Evolutionary conservation across 2,888 invertebrate species (phyloP), one percentile per base, ranked within the genome.

Genomic region (Phyllotreta striolata): DNA sequence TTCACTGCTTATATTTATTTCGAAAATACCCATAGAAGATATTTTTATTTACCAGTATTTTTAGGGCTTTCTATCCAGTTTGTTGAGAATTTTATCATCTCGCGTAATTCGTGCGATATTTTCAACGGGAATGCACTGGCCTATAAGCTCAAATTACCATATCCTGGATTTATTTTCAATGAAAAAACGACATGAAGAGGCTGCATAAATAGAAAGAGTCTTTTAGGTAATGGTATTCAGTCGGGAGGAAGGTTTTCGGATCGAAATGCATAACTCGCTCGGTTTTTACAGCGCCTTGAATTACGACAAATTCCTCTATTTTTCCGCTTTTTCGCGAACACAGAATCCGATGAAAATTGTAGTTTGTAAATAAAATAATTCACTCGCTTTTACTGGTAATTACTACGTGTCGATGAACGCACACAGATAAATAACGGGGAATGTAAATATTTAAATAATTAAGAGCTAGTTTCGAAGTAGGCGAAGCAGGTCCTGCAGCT

Each of bases 111-210:
- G 41, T n/a, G 9, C 4, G 10, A 4, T n/a, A 41, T 10, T 41
- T 41, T 41, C 1, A 10, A 41, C 10, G n/a, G 6, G 41, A 9
- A n/a, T 9, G 9, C n/a, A 24, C 24, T 47, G 47, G 47, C 47
- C 47, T 47, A 47, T 7, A 24, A 7, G 8, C 10, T 62, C 55
- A 57, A 67, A 72, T 72, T 72, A 72, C 70, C 72, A 72, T 72
- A 72, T 70, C 67, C 69, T 62, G 69, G 69, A 69, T 70, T 69
- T 70, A 69, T 66, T 72, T 72, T 72, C 69, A 67, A 64, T 67
- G 68, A 56, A 49, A 49, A 58, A 49, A 58, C 51, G 49, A 58
- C 58, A 49, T 58, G 49, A 58, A 49, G 58, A 58, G 41, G 41
- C 14, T 58, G 47, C 14, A 47, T 47, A 47, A 47, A 47, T 47